Base-by-base conservation (phyloP, 2,888 invertebrate species). In the Microdon myrmicae region DNA sequence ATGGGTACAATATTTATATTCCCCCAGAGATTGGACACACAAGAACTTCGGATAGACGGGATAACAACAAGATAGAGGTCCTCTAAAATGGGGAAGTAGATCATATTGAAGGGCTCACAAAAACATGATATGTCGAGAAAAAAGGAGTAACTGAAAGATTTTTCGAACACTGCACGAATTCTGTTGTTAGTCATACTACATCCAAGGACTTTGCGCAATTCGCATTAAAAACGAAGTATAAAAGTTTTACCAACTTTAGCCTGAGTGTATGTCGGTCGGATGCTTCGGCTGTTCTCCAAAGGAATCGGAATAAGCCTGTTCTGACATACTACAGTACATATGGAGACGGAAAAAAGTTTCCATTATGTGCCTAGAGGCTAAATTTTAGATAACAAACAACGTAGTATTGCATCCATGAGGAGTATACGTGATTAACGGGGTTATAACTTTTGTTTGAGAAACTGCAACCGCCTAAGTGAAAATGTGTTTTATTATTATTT, bases 1-100 rank as follows among this genome's bases (percentile, higher is more conserved):
- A 64, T 64, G 56, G 45, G 60, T 48, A 60, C 55, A 39, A 48
- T 39, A 60, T 54, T 48, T 48, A 19, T 54, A 17, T 35, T 10
- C 12, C 5, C 4, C n/a, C 19, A 17, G 22, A 19, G 14, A 34
- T 12, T 6, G 14, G 28, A 41, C 19, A 22, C 14, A 13, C 29
- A 43, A 43, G 35, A 43, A 43, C 37, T 44, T 4, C n/a, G n/a
- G n/a, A n/a, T 13, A 10, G 14, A 16, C 7, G 10, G 25, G 16
- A 31, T 13, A 20, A 10, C 4, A 10, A 2, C 3, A 29, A 17
- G 7, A 41, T n/a, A n/a, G 3, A 5, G 10, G 7, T 35, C 5
- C 49, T 7, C 6, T 3, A 34, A n/a, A n/a, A n/a, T n/a, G n/a
- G n/a, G 3, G 10, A 39, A 49, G 25, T 22, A 29, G 47, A 48